phyloP scores from a whole-genome alignment of 2,888 invertebrate species.

The Eupithecia pulchellata region DNA sequence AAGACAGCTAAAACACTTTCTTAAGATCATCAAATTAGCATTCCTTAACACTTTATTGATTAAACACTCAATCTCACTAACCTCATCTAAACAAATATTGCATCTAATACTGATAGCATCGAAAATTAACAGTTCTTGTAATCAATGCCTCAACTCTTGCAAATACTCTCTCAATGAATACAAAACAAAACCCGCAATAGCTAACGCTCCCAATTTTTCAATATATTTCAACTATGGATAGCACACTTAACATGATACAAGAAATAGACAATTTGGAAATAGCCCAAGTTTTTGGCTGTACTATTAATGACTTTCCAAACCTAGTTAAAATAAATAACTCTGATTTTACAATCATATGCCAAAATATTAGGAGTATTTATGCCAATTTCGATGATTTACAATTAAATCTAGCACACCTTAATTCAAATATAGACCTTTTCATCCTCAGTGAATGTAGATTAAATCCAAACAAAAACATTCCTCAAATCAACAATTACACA shows the following conservation, averaged over 20 bases:
- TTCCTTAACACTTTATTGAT: too few species aligned
- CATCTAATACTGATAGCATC: too few species aligned
- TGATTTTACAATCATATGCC: background rate
- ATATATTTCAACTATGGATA: background rate
- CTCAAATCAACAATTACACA: background rate
- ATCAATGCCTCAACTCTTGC: too few species aligned
- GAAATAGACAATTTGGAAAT: background rate
- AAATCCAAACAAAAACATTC: background rate
- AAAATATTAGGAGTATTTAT: conserved; percentile 8
- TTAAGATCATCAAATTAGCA: too few species aligned
- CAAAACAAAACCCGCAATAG: background rate
- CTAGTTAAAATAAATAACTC: background rate
- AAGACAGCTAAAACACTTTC: too few species aligned
- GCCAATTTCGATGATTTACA: background rate
- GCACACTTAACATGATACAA: background rate
- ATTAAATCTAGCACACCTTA: background rate
- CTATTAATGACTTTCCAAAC: background rate
- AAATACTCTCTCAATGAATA: too few species aligned
- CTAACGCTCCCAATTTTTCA: too few species aligned
- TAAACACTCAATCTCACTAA: too few species aligned
- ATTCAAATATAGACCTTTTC: background rate
- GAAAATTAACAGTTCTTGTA: too few species aligned
- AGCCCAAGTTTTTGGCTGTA: background rate
- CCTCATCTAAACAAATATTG: too few species aligned
- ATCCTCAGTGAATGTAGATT: conserved; percentile 2